Evolutionary conservation across 2,113 vertebrate species (phyloP), one percentile per base, ranked within the genome.

Genomic region (Hippocampus zosterae): DNA sequence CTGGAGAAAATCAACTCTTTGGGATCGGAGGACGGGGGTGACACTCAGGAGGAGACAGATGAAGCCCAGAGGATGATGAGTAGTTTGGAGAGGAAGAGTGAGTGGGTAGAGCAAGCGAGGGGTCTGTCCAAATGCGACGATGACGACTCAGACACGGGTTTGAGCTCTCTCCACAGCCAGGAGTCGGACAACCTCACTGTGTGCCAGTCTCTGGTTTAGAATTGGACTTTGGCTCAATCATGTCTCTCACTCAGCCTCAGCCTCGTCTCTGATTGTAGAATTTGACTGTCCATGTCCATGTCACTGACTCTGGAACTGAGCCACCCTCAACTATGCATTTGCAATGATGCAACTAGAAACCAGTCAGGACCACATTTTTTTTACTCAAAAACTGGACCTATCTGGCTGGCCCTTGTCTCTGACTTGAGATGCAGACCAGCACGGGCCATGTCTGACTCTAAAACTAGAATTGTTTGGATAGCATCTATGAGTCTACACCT

Each of bases 151-250:
- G 97, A 98, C 81, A 98, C 97, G 1, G 96, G 97, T 11, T 90
- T 98, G 75, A 98, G 95, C 74, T 98, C 96, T 50, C 93, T 98
- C 94, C 95, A 98, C 89, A 98, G 96, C 70, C 96, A 97, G 84
- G 97, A 98, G 85, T 98, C 96, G 7, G 96, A 97, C 86, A 93
- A 91, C 16, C 74, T 83, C 2, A 91, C 94, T 0, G 92, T 95
- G 60, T 95, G 93, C 74, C 96, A 98, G 80, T 97, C 97, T 13
- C 90, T 96, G 1, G 95, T 98, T 65, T 96, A 94, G 87, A 23
- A 18, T 50, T 53, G 33, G 12, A 44, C 59, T 16, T 27, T 27
- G 44, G n/a, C 53, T 23, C 11, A 10, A 56, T n/a, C 57, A 33
- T 15, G 25, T 7, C 27, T 16, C 13, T 15, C 5, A 55, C 53